Percentiles rank a stretch among this genome's conserved stretches.
Evolutionary conservation across 53 echinoderm and acorn worm species (phyloP).

Genomic region (Patiria pectinifera): DNA sequence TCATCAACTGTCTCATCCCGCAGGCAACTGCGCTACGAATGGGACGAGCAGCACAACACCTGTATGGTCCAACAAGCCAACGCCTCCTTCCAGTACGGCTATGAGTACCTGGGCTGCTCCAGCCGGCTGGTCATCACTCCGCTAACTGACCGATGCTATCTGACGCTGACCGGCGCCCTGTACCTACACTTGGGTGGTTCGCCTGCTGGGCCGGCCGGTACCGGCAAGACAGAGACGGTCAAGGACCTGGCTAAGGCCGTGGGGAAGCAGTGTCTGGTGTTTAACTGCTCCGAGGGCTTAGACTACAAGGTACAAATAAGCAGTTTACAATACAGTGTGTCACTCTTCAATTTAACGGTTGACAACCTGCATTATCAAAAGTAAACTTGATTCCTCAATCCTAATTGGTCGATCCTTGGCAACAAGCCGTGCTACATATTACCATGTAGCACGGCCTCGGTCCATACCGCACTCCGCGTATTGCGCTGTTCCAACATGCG

Average conservation of each 20-base stretch:
- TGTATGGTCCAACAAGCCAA: conserved; percentile 95
- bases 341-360: no score
- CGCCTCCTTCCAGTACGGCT: conserved; percentile 94
- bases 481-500: no score
- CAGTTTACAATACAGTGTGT: not conserved
- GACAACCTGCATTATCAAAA: no score
- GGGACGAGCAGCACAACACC: conserved; percentile 99
- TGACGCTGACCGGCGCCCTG: conserved; percentile 95
- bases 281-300: conserved; percentile 98
- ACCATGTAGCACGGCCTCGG: no score
- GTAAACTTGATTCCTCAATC: no score
- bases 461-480: no score
- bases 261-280: conserved; percentile 96
- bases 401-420: no score
- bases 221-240: conserved; percentile 99
- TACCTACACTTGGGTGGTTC: conserved; percentile 95
- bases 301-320: conserved; percentile 79
- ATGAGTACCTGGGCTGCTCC: conserved; percentile 99
- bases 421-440: no score
- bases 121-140: conserved; percentile 97
- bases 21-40: conserved; percentile 98
- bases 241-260: conserved; percentile 96
- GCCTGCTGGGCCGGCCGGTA: conserved; percentile 97
- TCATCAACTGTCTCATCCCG: not conserved
- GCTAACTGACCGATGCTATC: conserved; percentile 96